These are phyloP conservation scores for Stomatorhinus walkeri DNA, from an alignment of 2,797 vertebrate genomes.

Conservation along the genomic window DNA sequence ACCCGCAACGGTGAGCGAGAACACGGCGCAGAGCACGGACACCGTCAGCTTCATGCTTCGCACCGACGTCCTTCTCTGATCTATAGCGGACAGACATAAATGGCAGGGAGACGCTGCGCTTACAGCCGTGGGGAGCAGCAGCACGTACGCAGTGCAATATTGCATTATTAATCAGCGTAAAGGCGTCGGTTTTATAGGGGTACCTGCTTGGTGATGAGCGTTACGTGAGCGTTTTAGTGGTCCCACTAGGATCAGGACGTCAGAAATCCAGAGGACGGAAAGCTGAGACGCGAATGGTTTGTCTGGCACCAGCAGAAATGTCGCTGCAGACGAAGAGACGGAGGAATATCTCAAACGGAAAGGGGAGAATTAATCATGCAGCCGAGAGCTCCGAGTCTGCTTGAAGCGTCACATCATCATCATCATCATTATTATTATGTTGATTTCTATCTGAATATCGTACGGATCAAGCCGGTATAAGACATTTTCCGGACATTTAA, in stretches of 20 bases:
- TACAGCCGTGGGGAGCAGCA: not conserved
- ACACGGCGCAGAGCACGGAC: not conserved
- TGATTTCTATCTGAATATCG: not conserved
- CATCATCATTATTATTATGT: not conserved
- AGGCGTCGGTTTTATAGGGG: not conserved
- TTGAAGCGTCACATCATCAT: not conserved
- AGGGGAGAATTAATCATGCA: not conserved
- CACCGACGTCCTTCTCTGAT: not conserved
- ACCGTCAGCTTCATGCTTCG: constrained; percentile 19
- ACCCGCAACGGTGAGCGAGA: constrained; percentile 17
- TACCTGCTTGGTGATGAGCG: not conserved
- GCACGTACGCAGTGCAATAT: not conserved
- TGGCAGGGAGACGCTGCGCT: not conserved
- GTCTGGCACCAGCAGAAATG: not conserved
- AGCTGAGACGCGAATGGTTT: not conserved
- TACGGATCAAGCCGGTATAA: not conserved
- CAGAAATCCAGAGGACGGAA: not conserved
- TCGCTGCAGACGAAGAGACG: not conserved
- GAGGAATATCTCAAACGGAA: not conserved
- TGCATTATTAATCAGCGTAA: not conserved
- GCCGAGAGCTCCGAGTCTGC: not conserved
- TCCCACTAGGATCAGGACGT: not conserved
- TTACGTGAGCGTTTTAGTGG: not conserved
- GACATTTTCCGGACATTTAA: not conserved
- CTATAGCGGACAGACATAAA: not conserved